A percentile compares a stretch with the other conserved stretches of the same genome.
These are phyloP conservation scores for Eubucco bourcierii DNA, from an alignment of 2,113 vertebrate species.

Conservation along the genomic window DNA sequence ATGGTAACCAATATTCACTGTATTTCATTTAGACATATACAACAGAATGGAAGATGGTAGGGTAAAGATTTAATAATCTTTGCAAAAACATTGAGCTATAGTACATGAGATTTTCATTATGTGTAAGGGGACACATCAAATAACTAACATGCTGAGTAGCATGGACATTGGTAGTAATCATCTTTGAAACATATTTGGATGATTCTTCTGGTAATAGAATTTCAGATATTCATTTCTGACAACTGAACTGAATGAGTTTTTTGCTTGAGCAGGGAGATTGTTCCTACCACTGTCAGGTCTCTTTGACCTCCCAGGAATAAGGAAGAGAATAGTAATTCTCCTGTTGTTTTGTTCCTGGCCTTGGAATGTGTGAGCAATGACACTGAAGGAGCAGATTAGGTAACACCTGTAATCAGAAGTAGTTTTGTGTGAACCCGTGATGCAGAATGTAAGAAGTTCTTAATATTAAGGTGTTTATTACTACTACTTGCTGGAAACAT, in stretches of 20 bases:
- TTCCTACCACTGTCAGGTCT: not conserved
- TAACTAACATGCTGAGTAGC: not conserved
- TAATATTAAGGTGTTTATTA: not conserved
- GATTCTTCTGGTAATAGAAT: not conserved
- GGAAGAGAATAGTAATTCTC: not conserved
- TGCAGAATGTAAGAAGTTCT: not conserved
- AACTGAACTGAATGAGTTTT: not conserved
- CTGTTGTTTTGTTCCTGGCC: not conserved
- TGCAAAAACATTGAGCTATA: constrained; percentile 17
- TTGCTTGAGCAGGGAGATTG: not conserved
- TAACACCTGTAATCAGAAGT: not conserved
- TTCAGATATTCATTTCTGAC: not conserved
- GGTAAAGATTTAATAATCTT: constrained; percentile 37
- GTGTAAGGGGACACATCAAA: not conserved
- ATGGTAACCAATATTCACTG: constrained; percentile 62
- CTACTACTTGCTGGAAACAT: not conserved
- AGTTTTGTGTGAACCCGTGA: not conserved
- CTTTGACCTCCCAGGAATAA: not conserved
- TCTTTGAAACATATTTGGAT: not conserved
- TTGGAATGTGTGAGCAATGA: not conserved
- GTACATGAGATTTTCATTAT: constrained; percentile 32
- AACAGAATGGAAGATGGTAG: constrained; percentile 23
- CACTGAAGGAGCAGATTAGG: not conserved
- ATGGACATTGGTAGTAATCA: not conserved
- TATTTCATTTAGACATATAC: constrained; percentile 58